Evolutionary conservation across 1,140 invertebrate species (phyloP).

Genomic region (Pogonus chalceus): DNA sequence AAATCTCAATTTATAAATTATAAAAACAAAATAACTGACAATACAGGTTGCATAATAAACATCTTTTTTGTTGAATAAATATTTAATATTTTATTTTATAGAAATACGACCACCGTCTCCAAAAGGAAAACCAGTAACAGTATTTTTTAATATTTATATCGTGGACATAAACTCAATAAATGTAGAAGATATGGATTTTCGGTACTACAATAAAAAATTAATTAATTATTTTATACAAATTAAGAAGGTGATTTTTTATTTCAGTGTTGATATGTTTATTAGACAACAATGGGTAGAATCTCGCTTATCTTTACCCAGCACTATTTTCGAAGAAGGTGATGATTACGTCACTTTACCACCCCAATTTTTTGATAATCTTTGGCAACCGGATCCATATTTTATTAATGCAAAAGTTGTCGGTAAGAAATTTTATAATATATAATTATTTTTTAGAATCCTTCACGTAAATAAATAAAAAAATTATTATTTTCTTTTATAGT

Average conservation of each 20-base stretch:
- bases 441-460: slow-evolving; percentile 15
- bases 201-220: slow-evolving; percentile 37
- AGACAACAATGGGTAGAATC: slow-evolving; percentile 70
- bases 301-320: slow-evolving; percentile 56
- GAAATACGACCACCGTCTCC: slow-evolving; percentile 61
- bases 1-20: too few relatives aligned
- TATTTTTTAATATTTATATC: slow-evolving; percentile 69
- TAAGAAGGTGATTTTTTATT: slow-evolving; percentile 16
- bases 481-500: too few relatives aligned
- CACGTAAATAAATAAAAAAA: too few relatives aligned
- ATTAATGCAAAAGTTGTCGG: slow-evolving; percentile 74
- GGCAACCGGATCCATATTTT: slow-evolving; percentile 81
- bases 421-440: slow-evolving; percentile 31
- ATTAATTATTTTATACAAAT: background rate
- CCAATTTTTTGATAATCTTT: slow-evolving; percentile 70
- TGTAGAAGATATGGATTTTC: slow-evolving; percentile 78
- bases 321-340: slow-evolving; percentile 65
- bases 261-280: slow-evolving; percentile 75
- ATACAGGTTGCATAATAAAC: too few relatives aligned
- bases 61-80: background rate
- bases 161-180: slow-evolving; percentile 79
- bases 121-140: slow-evolving; percentile 54
- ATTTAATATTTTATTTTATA: slow-evolving; percentile 32
- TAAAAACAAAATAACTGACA: too few relatives aligned
- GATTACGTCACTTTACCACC: slow-evolving; percentile 67